Evolutionary conservation across 2,797 vertebrate species (phyloP), one percentile per base, ranked within the genome.

Genomic region (Labeo calbasu): DNA sequence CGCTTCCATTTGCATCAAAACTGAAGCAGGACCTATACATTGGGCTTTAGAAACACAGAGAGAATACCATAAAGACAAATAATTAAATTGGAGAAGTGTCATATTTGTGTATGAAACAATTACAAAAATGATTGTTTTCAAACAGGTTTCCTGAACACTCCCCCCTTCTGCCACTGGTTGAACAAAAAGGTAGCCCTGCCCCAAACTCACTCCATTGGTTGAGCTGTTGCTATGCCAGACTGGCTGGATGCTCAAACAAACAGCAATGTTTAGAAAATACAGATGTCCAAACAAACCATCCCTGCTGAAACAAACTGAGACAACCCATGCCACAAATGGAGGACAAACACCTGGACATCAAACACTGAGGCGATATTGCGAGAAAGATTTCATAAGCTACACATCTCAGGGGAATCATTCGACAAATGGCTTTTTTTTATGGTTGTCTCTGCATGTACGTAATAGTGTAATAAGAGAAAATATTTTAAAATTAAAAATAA

Each of bases 291-390:
- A 32, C 63, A 65, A 65, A 65, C 63, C 32, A 7, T 65, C 15
- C 28, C 63, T 1, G 28, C 63, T 65, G 28, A 76, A 76, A 15
- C 28, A 65, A 65, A 55, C 7, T 8, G 13, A 57, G 50, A 75
- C 19, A 36, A 21, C 28, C 28, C 28, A 75, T 19, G 11, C 28
- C 50, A 75, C 50, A n/a, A 19, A 46, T 48, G n/a, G n/a, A 48
- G 69, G n/a, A 69, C 65, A 69, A 69, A 14, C 66, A 69, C 19
- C 66, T 32, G 63, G 63, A 65, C 63, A 65, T 65, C 14, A 65
- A 17, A 65, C 61, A 28, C 61, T 28, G 8, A 28, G 2, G 13
- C 19, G 8, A 70, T 70, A 46, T 46, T 46, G 21, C 46, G 68
- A 23, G 21, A 70, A 70, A 23, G 12, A 70, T 46, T 70, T 46